phyloP scores from a whole-genome alignment of 1,140 invertebrate genomes.

The Drosophila equinoxialis region DNA sequence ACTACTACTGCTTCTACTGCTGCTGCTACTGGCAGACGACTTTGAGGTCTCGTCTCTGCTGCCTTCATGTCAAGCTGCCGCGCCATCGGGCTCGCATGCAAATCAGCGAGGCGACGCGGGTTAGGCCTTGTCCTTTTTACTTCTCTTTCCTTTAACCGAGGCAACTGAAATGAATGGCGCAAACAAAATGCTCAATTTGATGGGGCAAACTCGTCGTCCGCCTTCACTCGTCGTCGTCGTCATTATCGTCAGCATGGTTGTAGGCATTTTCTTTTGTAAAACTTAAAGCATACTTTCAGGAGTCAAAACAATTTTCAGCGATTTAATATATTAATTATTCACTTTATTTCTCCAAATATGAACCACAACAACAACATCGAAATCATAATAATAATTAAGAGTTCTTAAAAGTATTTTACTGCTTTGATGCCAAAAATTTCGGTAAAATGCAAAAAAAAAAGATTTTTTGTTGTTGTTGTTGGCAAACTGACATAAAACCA shows the following conservation, averaged over 20 bases:
- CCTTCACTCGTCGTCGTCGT: not conserved
- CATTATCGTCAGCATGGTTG: not conserved
- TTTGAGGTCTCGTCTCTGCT: slow-evolving; percentile 38
- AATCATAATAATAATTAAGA: slow-evolving; percentile 1
- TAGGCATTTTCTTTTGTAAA: not conserved
- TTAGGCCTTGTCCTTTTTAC: slow-evolving; percentile 27
- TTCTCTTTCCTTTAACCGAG: slow-evolving; percentile 7
- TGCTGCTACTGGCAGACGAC: slow-evolving; percentile 32
- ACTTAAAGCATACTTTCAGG: slow-evolving; percentile 2
- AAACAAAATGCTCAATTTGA: slow-evolving; percentile 60
- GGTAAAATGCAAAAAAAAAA: not conserved
- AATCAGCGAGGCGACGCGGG: slow-evolving; percentile 54
- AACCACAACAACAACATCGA: not conserved
- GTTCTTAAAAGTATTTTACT: slow-evolving; percentile 11
- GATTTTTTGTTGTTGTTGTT: not conserved
- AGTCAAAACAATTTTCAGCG: not conserved
- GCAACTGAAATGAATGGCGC: slow-evolving; percentile 41
- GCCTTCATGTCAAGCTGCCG: slow-evolving; percentile 25
- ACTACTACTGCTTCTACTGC: slow-evolving; percentile 1
- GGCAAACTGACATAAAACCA: slow-evolving; percentile 8
- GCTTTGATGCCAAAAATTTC: slow-evolving; percentile 3
- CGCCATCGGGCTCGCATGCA: slow-evolving; percentile 49
- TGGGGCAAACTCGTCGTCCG: slow-evolving; percentile 30
- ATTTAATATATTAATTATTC: slow-evolving; percentile 9
- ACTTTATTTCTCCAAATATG: not conserved